Conservation (phyloP, 2,113 vertebrate species). For the Collichthys lucidus region DNA sequence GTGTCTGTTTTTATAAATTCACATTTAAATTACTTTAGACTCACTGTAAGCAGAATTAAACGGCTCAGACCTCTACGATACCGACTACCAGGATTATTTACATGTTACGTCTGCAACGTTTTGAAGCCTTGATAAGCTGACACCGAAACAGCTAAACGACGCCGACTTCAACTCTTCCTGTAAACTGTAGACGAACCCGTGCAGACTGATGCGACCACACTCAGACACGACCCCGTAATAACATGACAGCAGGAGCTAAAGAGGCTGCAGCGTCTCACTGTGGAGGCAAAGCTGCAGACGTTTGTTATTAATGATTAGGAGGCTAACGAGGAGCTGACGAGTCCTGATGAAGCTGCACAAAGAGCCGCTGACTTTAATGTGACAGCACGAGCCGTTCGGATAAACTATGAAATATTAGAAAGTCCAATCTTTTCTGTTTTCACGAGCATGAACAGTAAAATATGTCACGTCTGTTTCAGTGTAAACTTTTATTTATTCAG, state of each 20-base stretch:
- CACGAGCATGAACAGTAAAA: no score
- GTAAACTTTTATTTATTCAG: no score
- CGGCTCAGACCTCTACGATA: constrained; percentile 64
- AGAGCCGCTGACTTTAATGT: background rate
- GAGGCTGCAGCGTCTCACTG: background rate
- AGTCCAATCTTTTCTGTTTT: no score
- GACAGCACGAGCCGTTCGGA: no score
- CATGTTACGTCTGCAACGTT: constrained; percentile 47
- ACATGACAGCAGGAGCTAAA: constrained; percentile 9
- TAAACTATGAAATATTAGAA: no score
- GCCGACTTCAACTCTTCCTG: constrained; percentile 46
- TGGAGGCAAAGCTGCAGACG: background rate
- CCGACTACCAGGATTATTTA: constrained; percentile 61
- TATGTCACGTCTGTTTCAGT: no score
- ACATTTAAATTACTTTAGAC: constrained; percentile 58
- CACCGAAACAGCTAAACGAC: constrained; percentile 54
- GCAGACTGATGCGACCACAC: constrained; percentile 53
- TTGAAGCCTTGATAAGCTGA: constrained; percentile 77
- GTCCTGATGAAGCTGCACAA: background rate
- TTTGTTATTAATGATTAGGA: background rate
- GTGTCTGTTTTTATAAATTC: constrained; percentile 54
- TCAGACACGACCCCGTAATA: constrained; percentile 42
- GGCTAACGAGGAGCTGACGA: background rate
- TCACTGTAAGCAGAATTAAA: constrained; percentile 63
- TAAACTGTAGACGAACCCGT: constrained; percentile 73